A percentile compares a stretch with the other conserved stretches of the same genome.
These are phyloP conservation scores for Dasypus novemcinctus DNA, from an alignment of 2,113 vertebrate genomes.

Conservation along the genomic window DNA sequence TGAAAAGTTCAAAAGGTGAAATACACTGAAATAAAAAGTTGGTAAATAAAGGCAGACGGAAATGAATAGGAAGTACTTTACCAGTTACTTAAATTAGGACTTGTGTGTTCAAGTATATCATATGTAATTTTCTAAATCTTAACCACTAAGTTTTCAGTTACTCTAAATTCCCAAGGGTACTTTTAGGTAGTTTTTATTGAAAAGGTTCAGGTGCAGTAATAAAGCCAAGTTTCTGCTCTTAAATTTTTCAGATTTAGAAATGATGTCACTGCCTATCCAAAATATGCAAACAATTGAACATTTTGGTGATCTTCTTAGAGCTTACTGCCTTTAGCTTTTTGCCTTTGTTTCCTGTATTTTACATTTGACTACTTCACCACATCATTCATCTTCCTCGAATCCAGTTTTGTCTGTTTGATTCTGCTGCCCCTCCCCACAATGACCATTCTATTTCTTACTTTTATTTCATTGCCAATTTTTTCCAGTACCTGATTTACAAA, in stretches of 20 bases:
- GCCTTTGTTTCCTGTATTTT: neutral
- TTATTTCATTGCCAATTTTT: neutral
- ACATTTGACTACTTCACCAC: neutral
- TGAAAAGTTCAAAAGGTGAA: neutral
- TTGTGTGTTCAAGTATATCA: neutral
- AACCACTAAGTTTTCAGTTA: neutral
- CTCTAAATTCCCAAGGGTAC: neutral
- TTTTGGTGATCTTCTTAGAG: neutral
- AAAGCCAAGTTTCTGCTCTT: neutral
- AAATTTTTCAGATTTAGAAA: neutral
- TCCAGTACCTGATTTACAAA: neutral
- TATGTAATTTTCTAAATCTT: neutral
- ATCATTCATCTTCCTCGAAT: neutral
- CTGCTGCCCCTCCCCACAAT: neutral
- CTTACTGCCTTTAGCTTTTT: neutral
- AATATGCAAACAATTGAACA: neutral
- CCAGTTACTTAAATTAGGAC: neutral
- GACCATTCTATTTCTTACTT: neutral
- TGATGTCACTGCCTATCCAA: neutral
- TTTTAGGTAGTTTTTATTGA: slow-evolving; percentile 23
- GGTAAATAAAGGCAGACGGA: neutral
- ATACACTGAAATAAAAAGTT: neutral
- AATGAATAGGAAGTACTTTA: neutral
- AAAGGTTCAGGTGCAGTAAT: neutral
- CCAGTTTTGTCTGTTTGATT: neutral